A percentile compares a stretch with the other conserved stretches of the same genome.
These are phyloP conservation scores for Vanacampus margaritifer DNA, from an alignment of 2,113 vertebrate species.

Conservation along the genomic window DNA sequence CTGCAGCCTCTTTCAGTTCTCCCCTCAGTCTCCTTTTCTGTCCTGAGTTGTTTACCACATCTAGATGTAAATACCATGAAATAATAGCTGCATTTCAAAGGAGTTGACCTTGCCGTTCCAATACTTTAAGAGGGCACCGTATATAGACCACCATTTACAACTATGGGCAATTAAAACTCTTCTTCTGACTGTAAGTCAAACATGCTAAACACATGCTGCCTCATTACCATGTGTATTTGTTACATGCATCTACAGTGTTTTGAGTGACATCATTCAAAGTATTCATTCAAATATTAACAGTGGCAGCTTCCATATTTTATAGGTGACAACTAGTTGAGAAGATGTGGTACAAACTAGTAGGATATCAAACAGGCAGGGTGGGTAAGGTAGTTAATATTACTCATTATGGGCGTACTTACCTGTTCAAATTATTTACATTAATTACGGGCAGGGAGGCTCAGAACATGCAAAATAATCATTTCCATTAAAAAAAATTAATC, in stretches of 20 bases:
- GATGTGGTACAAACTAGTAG: slow-evolving; percentile 51
- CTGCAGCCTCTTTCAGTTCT: no score
- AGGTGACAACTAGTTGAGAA: slow-evolving; percentile 57
- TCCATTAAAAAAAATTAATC: neutral
- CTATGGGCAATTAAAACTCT: neutral
- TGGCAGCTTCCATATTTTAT: slow-evolving; percentile 14
- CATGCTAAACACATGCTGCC: neutral
- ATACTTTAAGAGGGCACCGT: no score
- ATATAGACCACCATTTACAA: no score
- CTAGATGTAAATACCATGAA: no score
- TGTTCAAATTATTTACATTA: slow-evolving; percentile 28
- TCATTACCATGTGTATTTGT: neutral
- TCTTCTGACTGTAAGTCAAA: neutral
- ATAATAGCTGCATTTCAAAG: no score
- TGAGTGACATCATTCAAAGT: slow-evolving; percentile 27
- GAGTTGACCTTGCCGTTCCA: no score
- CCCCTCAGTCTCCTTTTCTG: no score
- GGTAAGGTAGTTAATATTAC: neutral
- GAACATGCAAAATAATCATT: neutral
- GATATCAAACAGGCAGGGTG: neutral
- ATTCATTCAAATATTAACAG: slow-evolving; percentile 1
- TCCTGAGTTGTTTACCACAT: no score
- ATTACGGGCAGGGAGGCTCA: neutral
- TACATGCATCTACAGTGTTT: slow-evolving; percentile 40
- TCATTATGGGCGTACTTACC: slow-evolving; percentile 53